These are phyloP conservation scores for Perodicticus potto DNA, from an alignment of 2,797 vertebrate species.

Conservation along the genomic window DNA sequence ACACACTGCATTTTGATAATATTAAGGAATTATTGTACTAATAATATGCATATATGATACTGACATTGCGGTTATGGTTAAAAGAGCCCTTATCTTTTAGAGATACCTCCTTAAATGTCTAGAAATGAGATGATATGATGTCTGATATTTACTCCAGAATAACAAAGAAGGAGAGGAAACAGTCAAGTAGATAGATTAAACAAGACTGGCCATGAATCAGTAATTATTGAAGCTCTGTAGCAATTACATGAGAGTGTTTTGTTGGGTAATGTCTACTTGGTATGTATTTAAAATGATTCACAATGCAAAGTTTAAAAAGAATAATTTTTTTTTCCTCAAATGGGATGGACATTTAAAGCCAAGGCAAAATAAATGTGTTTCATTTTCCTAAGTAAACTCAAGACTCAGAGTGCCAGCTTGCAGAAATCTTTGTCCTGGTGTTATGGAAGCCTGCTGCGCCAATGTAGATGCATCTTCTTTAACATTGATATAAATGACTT, in stretches of 20 bases:
- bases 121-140: slow-evolving; percentile 7
- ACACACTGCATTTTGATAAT: background rate
- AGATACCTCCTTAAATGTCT: background rate
- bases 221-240: background rate
- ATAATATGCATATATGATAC: background rate
- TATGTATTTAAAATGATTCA: background rate
- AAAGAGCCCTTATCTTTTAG: slow-evolving; percentile 11
- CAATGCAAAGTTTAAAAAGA: slow-evolving; percentile 22
- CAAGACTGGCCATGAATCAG: background rate
- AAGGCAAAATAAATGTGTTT: slow-evolving; percentile 42
- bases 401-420: background rate
- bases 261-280: background rate
- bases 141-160: slow-evolving; percentile 26
- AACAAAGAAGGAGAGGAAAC: background rate
- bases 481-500: slow-evolving; percentile 51
- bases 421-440: background rate
- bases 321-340: background rate
- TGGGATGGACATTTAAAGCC: background rate
- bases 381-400: slow-evolving; percentile 35
- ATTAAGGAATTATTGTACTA: background rate
- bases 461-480: slow-evolving; percentile 60
- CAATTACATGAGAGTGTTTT: background rate
- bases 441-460: background rate
- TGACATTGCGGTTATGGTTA: background rate
- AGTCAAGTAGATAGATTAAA: background rate